These are phyloP conservation scores for Pelobates fuscus DNA, from an alignment of 2,113 vertebrate genomes.

Conservation along the genomic window DNA sequence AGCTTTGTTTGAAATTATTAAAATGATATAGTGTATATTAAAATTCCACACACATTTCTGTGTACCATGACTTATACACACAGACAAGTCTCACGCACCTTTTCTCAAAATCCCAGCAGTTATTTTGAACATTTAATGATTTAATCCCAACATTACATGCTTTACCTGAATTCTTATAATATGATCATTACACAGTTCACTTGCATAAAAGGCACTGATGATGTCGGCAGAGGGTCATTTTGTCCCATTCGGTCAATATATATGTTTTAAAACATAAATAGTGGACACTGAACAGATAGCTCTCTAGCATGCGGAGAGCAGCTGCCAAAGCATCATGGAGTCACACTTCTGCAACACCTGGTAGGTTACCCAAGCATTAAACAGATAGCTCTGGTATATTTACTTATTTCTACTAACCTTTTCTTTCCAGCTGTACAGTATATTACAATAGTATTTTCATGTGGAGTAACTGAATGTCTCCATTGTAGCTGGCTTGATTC, in stretches of 20 bases:
- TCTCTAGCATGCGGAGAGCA: too few species aligned
- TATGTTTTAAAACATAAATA: too few species aligned
- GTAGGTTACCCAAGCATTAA: too few species aligned
- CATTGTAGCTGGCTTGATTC: conserved; percentile 29
- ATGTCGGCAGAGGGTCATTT: conserved; percentile 7
- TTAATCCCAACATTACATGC: conserved; percentile 9
- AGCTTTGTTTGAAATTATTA: too few species aligned
- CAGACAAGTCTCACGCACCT: too few species aligned
- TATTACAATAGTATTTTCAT: conserved; percentile 30
- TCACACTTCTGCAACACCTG: too few species aligned
- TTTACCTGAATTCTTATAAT: not conserved
- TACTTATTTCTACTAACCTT: conserved; percentile 1
- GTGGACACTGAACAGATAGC: too few species aligned
- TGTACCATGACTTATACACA: too few species aligned
- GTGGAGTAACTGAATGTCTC: conserved; percentile 24
- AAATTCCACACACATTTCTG: too few species aligned
- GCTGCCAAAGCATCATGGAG: too few species aligned
- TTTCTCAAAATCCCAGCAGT: too few species aligned
- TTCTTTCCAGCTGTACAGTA: not conserved
- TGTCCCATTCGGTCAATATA: conserved; percentile 8
- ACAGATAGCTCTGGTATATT: not conserved
- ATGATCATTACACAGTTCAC: conserved; percentile 9
- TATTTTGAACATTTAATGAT: not conserved
- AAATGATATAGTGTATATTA: too few species aligned
- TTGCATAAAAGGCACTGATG: not conserved